Base-by-base conservation (phyloP, 2,113 vertebrate species). In the Psephotus haematonotus region DNA sequence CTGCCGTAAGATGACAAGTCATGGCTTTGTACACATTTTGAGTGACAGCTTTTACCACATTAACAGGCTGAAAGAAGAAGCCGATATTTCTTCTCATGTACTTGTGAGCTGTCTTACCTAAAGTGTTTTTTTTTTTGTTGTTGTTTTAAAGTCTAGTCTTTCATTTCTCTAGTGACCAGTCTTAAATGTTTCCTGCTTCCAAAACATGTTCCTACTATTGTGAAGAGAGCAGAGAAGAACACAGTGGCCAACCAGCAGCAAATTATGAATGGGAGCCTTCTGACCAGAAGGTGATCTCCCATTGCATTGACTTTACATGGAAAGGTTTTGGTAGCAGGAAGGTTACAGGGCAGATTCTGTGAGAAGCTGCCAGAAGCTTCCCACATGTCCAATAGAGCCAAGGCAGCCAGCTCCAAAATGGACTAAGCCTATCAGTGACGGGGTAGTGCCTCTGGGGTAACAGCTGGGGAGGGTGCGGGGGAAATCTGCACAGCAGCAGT, bases 361-460 rank as follows among this genome's bases (percentile, higher is more conserved):
- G 57, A n/a, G 57, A 59, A 59, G 33, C 20, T n/a, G 33, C 13
- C 55, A 15, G 33, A 59, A 59, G 57, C 33, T 59, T 59, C 9
- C 12, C n/a, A 31, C 16, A 5, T 13, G 29, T 67, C 49, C 4
- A 3, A 33, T 8, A 22, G 13, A 65, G 7, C 9, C 39, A 31
- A 39, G 11, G 23, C 24, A 67, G 24, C 10, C 3, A 2, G n/a
- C 23, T 57, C 60, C 41, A 65, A 27, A n/a, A 65, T 3, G 3
- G 22, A 65, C 10, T 0, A 1, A 88, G n/a, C 12, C 24, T 3
- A 55, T n/a, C 29, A 47, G 25, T 7, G 9, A 55, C 0, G 13
- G 25, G 16, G 22, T 22, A 22, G 28, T 10, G 5, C 28, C 16
- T 64, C 49, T 74, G 19, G 29, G 28, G 44, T 27, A 65, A 85